Evolutionary conservation across 2,113 vertebrate genomes (phyloP).

Genomic region (Chaenocephalus aceratus): DNA sequence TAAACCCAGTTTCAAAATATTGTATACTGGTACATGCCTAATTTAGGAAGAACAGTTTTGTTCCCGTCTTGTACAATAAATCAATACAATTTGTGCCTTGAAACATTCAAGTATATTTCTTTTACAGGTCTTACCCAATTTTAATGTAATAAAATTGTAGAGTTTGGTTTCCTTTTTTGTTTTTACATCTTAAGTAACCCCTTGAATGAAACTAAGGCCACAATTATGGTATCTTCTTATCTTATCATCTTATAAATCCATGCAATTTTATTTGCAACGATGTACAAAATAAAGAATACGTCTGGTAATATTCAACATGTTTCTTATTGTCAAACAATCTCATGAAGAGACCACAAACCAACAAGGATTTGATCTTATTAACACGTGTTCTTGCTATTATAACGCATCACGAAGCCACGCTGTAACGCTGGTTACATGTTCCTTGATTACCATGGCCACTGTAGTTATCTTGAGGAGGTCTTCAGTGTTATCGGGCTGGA

Average conservation of each 20-base stretch:
- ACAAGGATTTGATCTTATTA: not conserved
- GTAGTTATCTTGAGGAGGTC: not conserved
- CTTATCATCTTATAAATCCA: not conserved
- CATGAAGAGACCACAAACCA: not conserved
- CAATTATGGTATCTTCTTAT: not conserved
- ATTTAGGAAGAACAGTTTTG: not conserved
- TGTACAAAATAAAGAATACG: not conserved
- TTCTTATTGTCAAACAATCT: not conserved
- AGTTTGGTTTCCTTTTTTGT: too few relatives aligned
- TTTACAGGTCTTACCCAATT: not conserved
- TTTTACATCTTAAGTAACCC: too few relatives aligned
- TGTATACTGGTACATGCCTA: not conserved
- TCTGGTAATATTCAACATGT: not conserved
- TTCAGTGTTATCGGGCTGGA: not conserved
- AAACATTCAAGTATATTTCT: slow-evolving; percentile 1
- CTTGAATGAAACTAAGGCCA: too few relatives aligned
- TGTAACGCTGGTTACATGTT: not conserved
- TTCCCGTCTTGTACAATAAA: not conserved
- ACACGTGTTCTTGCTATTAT: not conserved
- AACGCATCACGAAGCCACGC: not conserved
- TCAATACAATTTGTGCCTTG: not conserved
- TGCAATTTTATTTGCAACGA: too few relatives aligned
- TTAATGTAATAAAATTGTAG: not conserved
- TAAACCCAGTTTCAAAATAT: not conserved
- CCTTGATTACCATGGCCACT: not conserved